Conservation (phyloP, 2,888 invertebrate genomes). For the Ischnus inquisitorius region DNA sequence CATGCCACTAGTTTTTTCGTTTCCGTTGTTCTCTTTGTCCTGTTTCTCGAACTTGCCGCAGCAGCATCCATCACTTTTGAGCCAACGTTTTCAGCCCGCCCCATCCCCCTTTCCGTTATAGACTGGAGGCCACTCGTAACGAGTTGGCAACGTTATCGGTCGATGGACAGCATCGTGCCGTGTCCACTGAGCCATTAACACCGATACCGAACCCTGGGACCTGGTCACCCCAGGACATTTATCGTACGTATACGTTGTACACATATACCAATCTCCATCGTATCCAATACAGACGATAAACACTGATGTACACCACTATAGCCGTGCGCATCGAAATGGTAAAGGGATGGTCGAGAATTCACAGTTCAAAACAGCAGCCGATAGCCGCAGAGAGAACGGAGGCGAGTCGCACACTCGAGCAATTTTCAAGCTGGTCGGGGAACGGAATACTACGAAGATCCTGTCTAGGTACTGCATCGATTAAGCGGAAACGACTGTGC, state of each 20-base stretch:
- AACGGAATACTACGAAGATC: background rate
- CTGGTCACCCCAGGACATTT: conserved; percentile 39
- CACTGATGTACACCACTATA: background rate
- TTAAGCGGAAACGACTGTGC: conserved; percentile 23
- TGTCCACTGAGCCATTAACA: conserved; percentile 66
- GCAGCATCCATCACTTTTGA: conserved; percentile 15
- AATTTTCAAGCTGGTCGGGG: conserved; percentile 28
- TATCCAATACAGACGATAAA: conserved; percentile 15
- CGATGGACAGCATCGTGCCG: conserved; percentile 58
- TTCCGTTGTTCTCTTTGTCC: conserved; percentile 22
- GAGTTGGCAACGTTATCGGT: conserved; percentile 67
- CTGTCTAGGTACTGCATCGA: conserved; percentile 6
- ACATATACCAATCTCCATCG: background rate
- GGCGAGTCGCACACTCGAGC: conserved; percentile 10
- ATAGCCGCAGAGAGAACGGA: conserved; percentile 1
- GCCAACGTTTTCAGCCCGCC: background rate
- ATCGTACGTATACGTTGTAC: conserved; percentile 22
- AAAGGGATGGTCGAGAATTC: conserved; percentile 24
- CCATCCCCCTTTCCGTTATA: background rate
- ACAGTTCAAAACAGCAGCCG: background rate
- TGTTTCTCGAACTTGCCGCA: conserved; percentile 2
- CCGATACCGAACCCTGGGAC: conserved; percentile 49
- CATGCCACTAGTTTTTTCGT: conserved; percentile 27
- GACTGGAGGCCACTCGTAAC: conserved; percentile 53
- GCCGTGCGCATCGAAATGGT: background rate